Evolutionary conservation across 2,888 invertebrate species (phyloP).

Genomic region (Carabus problematicus): DNA sequence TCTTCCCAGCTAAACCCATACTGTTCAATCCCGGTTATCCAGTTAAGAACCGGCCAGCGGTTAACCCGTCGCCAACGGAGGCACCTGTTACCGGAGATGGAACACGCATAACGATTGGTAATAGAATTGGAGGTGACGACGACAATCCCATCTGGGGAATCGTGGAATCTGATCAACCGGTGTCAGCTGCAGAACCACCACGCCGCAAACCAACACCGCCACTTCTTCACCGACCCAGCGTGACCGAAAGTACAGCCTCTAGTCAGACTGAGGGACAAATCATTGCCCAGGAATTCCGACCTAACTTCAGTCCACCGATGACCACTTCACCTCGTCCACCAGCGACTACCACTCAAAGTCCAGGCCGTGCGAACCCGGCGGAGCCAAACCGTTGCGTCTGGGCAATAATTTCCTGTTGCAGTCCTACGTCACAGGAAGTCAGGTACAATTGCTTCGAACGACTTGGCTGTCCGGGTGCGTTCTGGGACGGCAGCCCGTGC

Average conservation of each 20-base stretch:
- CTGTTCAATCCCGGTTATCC: conserved; percentile 38
- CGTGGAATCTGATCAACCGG: conserved; percentile 11
- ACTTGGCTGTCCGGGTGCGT: conserved; percentile 73
- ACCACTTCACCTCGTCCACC: not conserved
- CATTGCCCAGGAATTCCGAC: not conserved
- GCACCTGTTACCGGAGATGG: conserved; percentile 15
- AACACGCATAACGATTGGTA: conserved; percentile 16
- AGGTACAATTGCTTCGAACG: conserved; percentile 73
- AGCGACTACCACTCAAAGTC: not conserved
- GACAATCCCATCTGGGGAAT: conserved; percentile 34
- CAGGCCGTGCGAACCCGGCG: not conserved
- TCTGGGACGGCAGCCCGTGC: conserved; percentile 78
- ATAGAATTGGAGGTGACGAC: conserved; percentile 12
- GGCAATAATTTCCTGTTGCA: conserved; percentile 79
- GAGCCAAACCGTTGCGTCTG: conserved; percentile 70
- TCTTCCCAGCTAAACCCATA: conserved; percentile 35
- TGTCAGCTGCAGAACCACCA: not conserved
- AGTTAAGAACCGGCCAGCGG: conserved; percentile 16
- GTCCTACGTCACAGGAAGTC: conserved; percentile 60
- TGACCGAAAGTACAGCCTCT: not conserved
- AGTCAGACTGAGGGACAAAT: not conserved
- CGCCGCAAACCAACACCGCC: conserved; percentile 27
- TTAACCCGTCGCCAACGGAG: not conserved
- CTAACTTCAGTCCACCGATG: not conserved
- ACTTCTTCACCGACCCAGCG: conserved; percentile 22